Evolutionary conservation across 2,797 vertebrate genomes (phyloP), one percentile per base, ranked within the genome.

Genomic region (Esox lucius): DNA sequence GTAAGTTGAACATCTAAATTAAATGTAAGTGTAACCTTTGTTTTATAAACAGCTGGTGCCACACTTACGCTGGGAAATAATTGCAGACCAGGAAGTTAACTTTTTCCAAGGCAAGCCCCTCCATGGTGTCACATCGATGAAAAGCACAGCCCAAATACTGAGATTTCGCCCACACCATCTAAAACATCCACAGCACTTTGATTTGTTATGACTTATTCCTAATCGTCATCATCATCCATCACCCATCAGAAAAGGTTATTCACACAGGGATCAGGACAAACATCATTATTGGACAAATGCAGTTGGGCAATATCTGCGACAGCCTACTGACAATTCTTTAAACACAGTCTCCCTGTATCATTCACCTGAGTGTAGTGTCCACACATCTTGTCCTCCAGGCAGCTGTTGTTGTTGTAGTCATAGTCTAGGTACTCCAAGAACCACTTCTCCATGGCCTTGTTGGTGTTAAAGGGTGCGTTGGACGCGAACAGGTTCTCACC

Each of bases 351-450:
- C 11, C 56, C n/a, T 1, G 22, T 22, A 22, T 59, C 56, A 59
- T 22, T 79, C 70, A 94, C 93, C 93, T 94, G 94, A 78, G 93
- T 94, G 69, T 94, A 94, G 84, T 93, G 91, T 75, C 91, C 91
- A 86, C 94, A 94, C 85, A 90, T 87, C 81, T 89, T 76, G 1
- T 89, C 81, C 1, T 91, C 87, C 0, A 84, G 17, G 74, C 94
- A 94, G 80, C 66, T 84, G 84, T 93, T 89, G 80, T 82, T 92
- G 0, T 88, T 12, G 61, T 81, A 93, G 78, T 81, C 15, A 16
- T 89, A 94, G 80, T 86, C 4, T 13, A 51, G 16, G 4, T 19
- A 39, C 28, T 90, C 87, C 76, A 86, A 51, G 12, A 93, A 94
- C 93, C 93, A 94, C 31, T 86, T 80, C 64, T 86, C 71, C 73